These are phyloP conservation scores for Cygnus buccinator DNA, from an alignment of 2,113 vertebrate genomes.

Conservation along the genomic window DNA sequence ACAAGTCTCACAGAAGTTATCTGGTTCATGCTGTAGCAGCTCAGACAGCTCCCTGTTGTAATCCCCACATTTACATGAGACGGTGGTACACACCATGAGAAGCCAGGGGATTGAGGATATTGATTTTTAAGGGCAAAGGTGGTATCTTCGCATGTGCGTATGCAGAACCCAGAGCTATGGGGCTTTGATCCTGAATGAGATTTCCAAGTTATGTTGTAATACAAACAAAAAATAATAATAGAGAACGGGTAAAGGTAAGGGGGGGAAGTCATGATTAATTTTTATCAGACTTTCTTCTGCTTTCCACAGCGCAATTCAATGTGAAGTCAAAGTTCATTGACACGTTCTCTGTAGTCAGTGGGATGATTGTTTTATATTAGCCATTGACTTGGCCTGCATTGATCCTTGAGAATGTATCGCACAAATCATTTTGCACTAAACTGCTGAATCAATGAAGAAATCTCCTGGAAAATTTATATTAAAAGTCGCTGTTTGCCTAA, in stretches of 20 bases:
- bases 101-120: neutral
- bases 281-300: neutral
- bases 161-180: rapidly evolving
- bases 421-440: constrained; percentile 99
- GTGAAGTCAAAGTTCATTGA: constrained; percentile 85
- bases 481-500: constrained; percentile 92
- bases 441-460: constrained; percentile 98
- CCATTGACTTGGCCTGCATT: constrained; percentile 90
- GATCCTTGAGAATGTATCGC: constrained; percentile 96
- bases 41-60: rapidly evolving
- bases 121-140: neutral
- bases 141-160: rapidly evolving
- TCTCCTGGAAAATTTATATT: constrained; percentile 99
- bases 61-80: neutral
- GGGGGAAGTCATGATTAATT: constrained; percentile 57
- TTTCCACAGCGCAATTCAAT: constrained; percentile 73
- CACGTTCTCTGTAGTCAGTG: constrained; percentile 76
- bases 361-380: constrained; percentile 88
- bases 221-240: constrained; percentile 15
- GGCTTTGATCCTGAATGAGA: neutral
- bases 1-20: neutral
- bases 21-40: neutral
- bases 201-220: constrained; percentile 1
- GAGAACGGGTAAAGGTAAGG: neutral
- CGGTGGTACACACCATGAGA: neutral